Base-by-base conservation (phyloP, 1,140 invertebrate species). In the Hylyphantes graminicola region DNA sequence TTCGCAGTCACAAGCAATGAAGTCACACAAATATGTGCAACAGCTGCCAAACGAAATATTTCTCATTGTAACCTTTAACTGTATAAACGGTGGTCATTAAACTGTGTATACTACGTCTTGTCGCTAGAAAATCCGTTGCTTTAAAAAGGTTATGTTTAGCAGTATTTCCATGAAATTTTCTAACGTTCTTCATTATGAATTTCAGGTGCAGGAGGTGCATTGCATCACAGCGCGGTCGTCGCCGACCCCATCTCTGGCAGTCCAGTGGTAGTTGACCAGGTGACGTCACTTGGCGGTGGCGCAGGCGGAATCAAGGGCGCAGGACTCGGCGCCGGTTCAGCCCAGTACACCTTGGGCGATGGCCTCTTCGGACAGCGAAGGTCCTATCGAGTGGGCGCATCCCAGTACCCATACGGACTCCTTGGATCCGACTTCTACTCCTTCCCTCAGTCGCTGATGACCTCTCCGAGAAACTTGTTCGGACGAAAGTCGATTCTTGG, bases 141-240 rank as follows among this genome's bases (percentile, higher is more conserved):
- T 5, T 35, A 35, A 1, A 35, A 35, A 35, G 35, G 35, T 35
- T 35, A 1, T 35, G 35, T 35, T 35, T 2, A 5, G 35, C 5
- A 35, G 5, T 1, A 35, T 35, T 35, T 35, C 35, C 35, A 5
- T 5, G 35, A 35, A 35, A 35, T 15, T 74, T 59, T 59, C 12
- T 7, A 5, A 59, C 1, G 15, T 63, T 1, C 6, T 75, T 17
- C 7, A 21, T 48, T 10, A 61, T 35, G n/a, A 11, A 5, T 59
- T 73, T 53, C 53, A 81, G 79, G 79, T 63, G 68, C 57, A 61
- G 67, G 67, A 8, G 67, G 55, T 48, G 68, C 67, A 1, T 11
- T 81, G 17, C 79, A 81, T 21, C 79, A 81, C 15, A 81, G 67
- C 21, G 79, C 79, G 5, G 67, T 81, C 19, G 57, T 81, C 9